phyloP scores from a whole-genome alignment of 2,113 vertebrate genomes.

The Pelodiscus sinensis region DNA sequence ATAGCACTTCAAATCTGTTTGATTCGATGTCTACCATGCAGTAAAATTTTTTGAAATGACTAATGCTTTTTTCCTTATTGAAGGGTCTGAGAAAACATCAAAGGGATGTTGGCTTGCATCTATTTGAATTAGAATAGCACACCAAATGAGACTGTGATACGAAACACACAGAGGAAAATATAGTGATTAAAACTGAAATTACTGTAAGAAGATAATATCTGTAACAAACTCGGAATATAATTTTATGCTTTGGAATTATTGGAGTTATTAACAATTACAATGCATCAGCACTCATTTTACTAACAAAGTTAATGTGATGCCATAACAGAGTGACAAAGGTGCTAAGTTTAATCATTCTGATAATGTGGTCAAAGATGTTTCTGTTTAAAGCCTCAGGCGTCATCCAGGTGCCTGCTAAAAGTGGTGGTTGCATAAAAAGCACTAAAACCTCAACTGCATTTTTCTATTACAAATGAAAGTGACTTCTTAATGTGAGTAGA shows the following conservation, averaged over 20 bases:
- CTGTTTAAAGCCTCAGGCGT: neutral
- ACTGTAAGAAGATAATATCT: neutral
- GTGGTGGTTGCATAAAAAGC: neutral
- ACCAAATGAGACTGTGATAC: neutral
- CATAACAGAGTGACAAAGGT: neutral
- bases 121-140: neutral
- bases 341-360: neutral
- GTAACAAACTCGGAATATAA: neutral
- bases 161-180: neutral
- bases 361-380: neutral
- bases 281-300: neutral
- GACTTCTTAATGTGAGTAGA: neutral
- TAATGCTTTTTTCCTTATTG: neutral
- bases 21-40: neutral
- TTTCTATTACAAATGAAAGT: neutral
- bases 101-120: neutral
- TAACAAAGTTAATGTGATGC: neutral
- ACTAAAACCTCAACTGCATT: neutral
- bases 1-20: neutral
- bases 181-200: neutral
- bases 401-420: neutral
- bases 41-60: neutral
- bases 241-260: neutral
- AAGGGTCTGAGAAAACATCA: neutral
- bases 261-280: neutral